phyloP scores from a whole-genome alignment of 2,797 vertebrate genomes.

The Huso huso region DNA sequence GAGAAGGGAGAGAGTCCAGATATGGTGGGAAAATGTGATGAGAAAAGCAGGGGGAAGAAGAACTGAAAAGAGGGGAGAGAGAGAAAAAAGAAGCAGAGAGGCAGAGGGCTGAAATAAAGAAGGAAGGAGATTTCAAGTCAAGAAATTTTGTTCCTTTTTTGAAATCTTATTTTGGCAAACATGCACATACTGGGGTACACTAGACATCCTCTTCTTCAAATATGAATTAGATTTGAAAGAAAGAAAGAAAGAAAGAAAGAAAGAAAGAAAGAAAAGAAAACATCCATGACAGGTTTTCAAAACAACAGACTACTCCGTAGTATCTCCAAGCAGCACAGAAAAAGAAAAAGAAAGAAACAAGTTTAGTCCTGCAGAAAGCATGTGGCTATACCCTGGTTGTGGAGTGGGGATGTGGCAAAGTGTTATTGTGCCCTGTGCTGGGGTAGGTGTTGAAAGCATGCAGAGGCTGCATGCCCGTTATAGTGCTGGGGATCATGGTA shows the following conservation, averaged over 20 bases:
- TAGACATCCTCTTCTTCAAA: too few relatives aligned
- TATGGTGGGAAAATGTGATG: background rate
- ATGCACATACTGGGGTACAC: too few relatives aligned
- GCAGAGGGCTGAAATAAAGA: too few relatives aligned
- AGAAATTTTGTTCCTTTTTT: too few relatives aligned
- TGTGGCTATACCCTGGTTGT: slow-evolving; percentile 82
- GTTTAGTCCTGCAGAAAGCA: background rate
- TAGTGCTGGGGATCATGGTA: slow-evolving; percentile 82
- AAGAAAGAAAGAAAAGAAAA: background rate
- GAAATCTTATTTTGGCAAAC: too few relatives aligned
- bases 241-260: slow-evolving; percentile 26
- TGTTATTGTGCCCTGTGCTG: slow-evolving; percentile 75
- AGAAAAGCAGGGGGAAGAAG: slow-evolving; percentile 30
- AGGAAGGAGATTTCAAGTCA: too few relatives aligned
- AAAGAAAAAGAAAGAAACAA: slow-evolving; percentile 9
- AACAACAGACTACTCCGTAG: too few relatives aligned
- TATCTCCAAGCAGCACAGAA: slow-evolving; percentile 5
- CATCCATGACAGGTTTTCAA: too few relatives aligned
- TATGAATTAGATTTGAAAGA: background rate
- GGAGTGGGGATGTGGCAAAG: slow-evolving; percentile 86
- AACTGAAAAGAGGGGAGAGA: slow-evolving; percentile 17
- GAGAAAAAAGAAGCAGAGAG: slow-evolving; percentile 17
- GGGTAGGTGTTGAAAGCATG: slow-evolving; percentile 85
- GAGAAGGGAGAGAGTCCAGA: slow-evolving; percentile 30
- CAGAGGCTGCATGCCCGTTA: slow-evolving; percentile 74